Percentiles rank a stretch among this genome's conserved stretches.
These are phyloP conservation scores for Coleophora deauratella DNA, from an alignment of 2,888 invertebrate genomes.

Conservation along the genomic window DNA sequence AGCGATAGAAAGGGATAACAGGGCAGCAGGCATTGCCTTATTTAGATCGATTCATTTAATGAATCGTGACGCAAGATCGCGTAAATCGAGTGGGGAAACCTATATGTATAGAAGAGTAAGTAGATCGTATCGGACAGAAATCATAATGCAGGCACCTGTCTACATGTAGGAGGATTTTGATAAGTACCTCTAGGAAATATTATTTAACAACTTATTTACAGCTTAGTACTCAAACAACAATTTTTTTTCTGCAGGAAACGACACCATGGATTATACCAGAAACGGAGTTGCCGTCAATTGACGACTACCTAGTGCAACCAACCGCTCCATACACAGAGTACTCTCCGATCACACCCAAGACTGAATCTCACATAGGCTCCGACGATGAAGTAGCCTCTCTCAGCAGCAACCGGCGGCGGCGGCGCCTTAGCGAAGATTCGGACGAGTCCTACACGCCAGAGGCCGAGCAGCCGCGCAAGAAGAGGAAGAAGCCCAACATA, in stretches of 20 bases:
- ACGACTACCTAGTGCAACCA: constrained; percentile 22
- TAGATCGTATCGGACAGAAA: too few relatives aligned
- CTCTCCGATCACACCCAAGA: constrained; percentile 56
- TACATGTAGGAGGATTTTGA: too few relatives aligned
- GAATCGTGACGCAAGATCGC: too few relatives aligned
- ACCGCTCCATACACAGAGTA: constrained; percentile 38
- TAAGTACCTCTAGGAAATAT: background rate
- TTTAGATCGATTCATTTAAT: too few relatives aligned
- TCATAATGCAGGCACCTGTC: too few relatives aligned
- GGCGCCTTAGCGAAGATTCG: constrained; percentile 54
- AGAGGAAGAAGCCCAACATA: constrained; percentile 49
- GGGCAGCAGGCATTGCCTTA: too few relatives aligned
- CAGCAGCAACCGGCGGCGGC: constrained; percentile 36
- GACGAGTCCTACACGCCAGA: constrained; percentile 61
- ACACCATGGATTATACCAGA: constrained; percentile 28
- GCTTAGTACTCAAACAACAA: background rate
- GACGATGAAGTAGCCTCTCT: constrained; percentile 47
- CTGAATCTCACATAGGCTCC: constrained; percentile 55
- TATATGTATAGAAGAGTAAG: too few relatives aligned
- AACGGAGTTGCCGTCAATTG: constrained; percentile 18
- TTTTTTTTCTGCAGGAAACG: constrained; percentile 31
- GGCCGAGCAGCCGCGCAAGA: constrained; percentile 38
- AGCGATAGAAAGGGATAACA: too few relatives aligned
- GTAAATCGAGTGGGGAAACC: too few relatives aligned
- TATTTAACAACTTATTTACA: background rate